Percentiles rank a stretch among this genome's conserved stretches.
phyloP scores from a whole-genome alignment of 1,140 invertebrate species.

The Musca domestica region DNA sequence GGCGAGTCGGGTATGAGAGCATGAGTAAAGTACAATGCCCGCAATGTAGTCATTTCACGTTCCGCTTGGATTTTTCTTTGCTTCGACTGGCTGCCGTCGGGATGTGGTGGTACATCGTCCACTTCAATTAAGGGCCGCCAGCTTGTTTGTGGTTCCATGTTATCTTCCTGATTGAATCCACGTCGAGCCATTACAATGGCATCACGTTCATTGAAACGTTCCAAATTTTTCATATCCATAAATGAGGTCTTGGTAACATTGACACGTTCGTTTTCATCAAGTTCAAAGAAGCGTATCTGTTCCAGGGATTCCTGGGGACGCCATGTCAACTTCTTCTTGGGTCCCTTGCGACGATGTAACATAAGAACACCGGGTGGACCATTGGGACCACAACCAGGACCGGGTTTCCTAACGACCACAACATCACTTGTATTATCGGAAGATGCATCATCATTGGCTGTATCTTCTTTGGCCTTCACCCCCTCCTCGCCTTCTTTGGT shows the following conservation, averaged over 20 bases:
- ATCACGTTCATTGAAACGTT: slow-evolving; percentile 80
- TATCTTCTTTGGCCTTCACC: slow-evolving; percentile 29
- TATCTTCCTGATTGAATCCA: slow-evolving; percentile 72
- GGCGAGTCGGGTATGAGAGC: slow-evolving; percentile 84
- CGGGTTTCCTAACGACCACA: slow-evolving; percentile 41
- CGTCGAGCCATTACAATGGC: slow-evolving; percentile 68
- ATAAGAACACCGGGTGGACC: slow-evolving; percentile 50
- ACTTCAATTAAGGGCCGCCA: slow-evolving; percentile 72
- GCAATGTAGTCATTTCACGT: slow-evolving; percentile 77
- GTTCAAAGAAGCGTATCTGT: slow-evolving; percentile 82
- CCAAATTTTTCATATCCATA: slow-evolving; percentile 88
- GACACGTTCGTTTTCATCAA: slow-evolving; percentile 91
- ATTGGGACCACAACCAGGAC: slow-evolving; percentile 49
- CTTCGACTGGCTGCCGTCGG: slow-evolving; percentile 74
- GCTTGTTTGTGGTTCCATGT: slow-evolving; percentile 71
- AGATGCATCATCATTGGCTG: not conserved
- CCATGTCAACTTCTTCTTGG: slow-evolving; percentile 84
- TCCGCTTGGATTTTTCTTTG: slow-evolving; percentile 85
- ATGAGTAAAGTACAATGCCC: slow-evolving; percentile 82
- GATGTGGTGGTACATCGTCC: slow-evolving; percentile 59
- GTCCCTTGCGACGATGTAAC: slow-evolving; percentile 60
- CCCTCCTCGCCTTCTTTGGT: slow-evolving; percentile 32
- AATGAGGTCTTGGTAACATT: slow-evolving; percentile 88
- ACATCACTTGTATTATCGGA: slow-evolving; percentile 26
- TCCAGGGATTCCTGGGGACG: slow-evolving; percentile 75